Conservation (phyloP, 2,888 invertebrate species). For the Drosophila rubida region DNA sequence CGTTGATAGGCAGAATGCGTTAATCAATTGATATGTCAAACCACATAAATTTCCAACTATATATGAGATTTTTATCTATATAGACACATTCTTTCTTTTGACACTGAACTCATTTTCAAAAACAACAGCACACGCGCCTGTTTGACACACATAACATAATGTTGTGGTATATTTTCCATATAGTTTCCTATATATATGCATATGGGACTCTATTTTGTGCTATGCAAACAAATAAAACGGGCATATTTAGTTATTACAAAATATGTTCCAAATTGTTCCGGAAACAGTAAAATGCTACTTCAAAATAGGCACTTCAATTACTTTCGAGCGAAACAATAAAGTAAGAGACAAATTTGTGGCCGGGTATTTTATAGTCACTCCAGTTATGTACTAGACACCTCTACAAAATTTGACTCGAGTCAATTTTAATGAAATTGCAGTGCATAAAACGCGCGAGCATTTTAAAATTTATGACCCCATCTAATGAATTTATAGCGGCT, state of each 20-base stretch:
- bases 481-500: constrained; percentile 59
- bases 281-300: background rate
- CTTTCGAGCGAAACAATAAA: background rate
- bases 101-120: constrained; percentile 40
- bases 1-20: constrained; percentile 26
- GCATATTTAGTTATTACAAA: background rate
- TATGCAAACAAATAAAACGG: background rate
- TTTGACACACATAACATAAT: background rate
- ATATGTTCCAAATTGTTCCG: background rate
- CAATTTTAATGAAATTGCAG: constrained; percentile 32
- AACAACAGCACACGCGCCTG: constrained; percentile 9
- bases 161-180: background rate
- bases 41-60: constrained; percentile 1
- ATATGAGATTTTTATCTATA: background rate
- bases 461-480: constrained; percentile 52
- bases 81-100: constrained; percentile 10
- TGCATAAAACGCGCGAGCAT: constrained; percentile 27
- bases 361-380: constrained; percentile 10
- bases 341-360: background rate
- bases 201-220: background rate
- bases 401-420: constrained; percentile 10
- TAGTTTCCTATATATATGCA: background rate
- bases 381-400: background rate
- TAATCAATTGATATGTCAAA: constrained; percentile 23
- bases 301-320: background rate